These are phyloP conservation scores for Hermodice carunculata DNA, from an alignment of 2,888 invertebrate species.

Conservation along the genomic window DNA sequence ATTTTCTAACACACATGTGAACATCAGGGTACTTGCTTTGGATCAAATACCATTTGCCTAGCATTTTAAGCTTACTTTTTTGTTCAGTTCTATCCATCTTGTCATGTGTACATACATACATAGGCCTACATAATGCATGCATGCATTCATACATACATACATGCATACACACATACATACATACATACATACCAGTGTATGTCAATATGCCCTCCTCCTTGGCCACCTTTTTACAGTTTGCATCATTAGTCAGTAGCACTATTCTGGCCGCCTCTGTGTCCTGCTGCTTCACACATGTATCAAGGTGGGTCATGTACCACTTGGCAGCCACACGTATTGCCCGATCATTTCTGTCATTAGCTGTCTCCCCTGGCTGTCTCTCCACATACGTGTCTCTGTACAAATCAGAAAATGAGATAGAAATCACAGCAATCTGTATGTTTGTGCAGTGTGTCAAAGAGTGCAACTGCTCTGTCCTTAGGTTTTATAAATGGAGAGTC, in stretches of 20 bases:
- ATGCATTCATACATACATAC: too few species aligned
- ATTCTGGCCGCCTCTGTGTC: conserved; percentile 72
- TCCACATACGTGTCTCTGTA: conserved; percentile 89
- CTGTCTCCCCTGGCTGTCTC: conserved; percentile 83
- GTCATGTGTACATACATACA: too few species aligned
- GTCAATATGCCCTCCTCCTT: conserved; percentile 78
- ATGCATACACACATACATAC: too few species aligned
- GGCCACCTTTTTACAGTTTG: conserved; percentile 81
- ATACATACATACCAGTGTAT: conserved; percentile 77
- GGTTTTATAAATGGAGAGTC: neutral
- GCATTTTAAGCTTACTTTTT: too few species aligned
- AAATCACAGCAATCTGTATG: neutral
- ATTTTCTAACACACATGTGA: too few species aligned
- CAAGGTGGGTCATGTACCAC: conserved; percentile 87
- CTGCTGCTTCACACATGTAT: neutral
- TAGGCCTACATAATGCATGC: too few species aligned
- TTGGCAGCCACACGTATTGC: conserved; percentile 85
- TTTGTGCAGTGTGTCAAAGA: neutral
- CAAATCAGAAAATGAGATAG: too few species aligned
- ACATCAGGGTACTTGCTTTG: too few species aligned
- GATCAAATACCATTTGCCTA: too few species aligned
- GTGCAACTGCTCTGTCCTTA: neutral
- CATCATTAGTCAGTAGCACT: conserved; percentile 88
- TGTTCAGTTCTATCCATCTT: too few species aligned
- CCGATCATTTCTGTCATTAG: conserved; percentile 92